These are phyloP conservation scores for Catharus bicknelli DNA, from an alignment of 2,113 vertebrate species.

Conservation along the genomic window DNA sequence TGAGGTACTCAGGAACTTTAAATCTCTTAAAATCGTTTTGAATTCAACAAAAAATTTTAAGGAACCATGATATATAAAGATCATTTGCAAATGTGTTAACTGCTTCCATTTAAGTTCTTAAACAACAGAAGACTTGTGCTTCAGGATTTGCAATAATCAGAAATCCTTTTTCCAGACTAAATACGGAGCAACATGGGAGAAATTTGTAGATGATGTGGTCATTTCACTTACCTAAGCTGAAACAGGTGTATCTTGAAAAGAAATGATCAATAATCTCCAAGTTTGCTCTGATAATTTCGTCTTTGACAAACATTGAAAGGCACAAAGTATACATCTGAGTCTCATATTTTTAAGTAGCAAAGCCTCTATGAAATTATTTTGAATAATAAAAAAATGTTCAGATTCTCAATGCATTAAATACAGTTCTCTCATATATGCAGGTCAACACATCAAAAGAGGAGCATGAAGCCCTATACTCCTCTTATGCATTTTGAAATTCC, in stretches of 20 bases:
- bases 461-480: not conserved
- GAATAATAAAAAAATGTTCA: not conserved
- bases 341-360: not conserved
- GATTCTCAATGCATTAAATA: not conserved
- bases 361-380: not conserved
- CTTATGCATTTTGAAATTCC: not conserved
- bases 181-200: not conserved
- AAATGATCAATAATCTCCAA: not conserved
- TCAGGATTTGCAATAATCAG: not conserved
- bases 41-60: not conserved
- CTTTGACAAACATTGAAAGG: not conserved
- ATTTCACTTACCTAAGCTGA: not conserved
- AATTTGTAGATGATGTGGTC: not conserved
- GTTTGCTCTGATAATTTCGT: not conserved
- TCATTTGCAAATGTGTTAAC: not conserved
- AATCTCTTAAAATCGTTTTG: not conserved
- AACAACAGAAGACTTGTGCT: not conserved
- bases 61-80: not conserved
- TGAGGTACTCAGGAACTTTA: not conserved
- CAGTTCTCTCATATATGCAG: not conserved
- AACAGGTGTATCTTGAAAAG: not conserved
- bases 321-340: not conserved
- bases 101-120: not conserved
- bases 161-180: not conserved
- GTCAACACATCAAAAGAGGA: not conserved